Evolutionary conservation across 2,888 invertebrate genomes (phyloP), one percentile per base, ranked within the genome.

Genomic region (Tachystola acroxantha): DNA sequence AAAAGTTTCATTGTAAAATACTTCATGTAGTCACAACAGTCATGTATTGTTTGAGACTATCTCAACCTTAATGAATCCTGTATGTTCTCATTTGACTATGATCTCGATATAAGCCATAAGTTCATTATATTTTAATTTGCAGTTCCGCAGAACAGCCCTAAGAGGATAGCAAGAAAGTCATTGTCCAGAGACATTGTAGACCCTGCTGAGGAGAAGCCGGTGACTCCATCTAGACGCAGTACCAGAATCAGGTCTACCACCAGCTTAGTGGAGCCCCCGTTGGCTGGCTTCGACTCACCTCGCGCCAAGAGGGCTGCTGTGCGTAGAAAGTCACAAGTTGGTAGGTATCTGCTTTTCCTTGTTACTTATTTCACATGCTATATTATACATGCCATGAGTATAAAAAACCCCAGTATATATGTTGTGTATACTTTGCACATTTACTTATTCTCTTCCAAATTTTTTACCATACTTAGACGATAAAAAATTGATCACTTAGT

Each of bases 291-390:
- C 33, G 75, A 72, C 12, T 79, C 85, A 0, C 85, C 86, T 1
- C 67, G 85, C 50, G 78, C 85, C n/a, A 82, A 64, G 36, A 59
- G 86, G 37, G 82, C 81, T 31, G 79, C 79, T 32, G 54, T 72
- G 7, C 65, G 84, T 31, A 65, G 85, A 39, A 69, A 43, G 34
- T 86, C 85, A 26, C 67, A 62, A 53, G 57, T 65, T 50, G 82
- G 85, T 85, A 19, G 9, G 22, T 13, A n/a, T 16, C 12, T 25
- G 27, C 25, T 31, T 19, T 26, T 3, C 6, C 28, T 34, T 36
- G 7, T 24, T 11, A n/a, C n/a, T n/a, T n/a, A n/a, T n/a, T n/a
- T n/a, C n/a, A n/a, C n/a, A n/a, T n/a, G n/a, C n/a, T n/a, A n/a
- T 24, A n/a, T 6, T 24, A 10, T 6, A 10, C 7, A 7, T 9